Evolutionary conservation across 2,888 invertebrate species (phyloP), one percentile per base, ranked within the genome.

Genomic region (Leucoma salicis): DNA sequence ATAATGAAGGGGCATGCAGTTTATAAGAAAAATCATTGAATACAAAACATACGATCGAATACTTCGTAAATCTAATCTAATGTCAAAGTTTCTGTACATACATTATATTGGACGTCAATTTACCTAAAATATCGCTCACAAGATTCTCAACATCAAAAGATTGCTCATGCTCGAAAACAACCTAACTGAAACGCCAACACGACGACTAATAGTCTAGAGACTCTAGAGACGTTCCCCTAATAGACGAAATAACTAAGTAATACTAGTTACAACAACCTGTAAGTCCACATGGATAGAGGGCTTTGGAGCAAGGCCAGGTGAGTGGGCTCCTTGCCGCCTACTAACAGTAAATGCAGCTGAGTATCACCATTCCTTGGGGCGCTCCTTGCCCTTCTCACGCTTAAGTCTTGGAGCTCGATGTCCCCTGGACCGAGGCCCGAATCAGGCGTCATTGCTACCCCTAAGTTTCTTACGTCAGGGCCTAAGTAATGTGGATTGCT

Each of bases 311-410:
- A 91, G 11, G 95, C 95, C 2, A 94, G 92, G 60, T 95, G 94
- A 10, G 94, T 94, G 35, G 94, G 93, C 74, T 96, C 96, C 62
- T 93, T 93, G 0, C 96, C 96, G 0, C 96, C 96, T 46, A 95
- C 91, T 42, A 96, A 59, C 61, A 87, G 57, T 53, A 85, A 34
- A 42, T 72, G 75, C 49, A 85, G 65, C 49, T 66, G 70, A 1
- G 63, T 39, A 5, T 45, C 55, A 14, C 46, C 13, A 88, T 88
- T 10, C 91, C 53, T 39, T 12, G 49, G 52, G 16, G 66, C 15
- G 48, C 78, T 66, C 40, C 78, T 58, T 66, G 53, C 69, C 61
- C 48, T 69, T 71, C 42, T 35, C 58, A 53, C 51, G 39, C 73
- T 51, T 57, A 89, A 31, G 2, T 85, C 85, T 37, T 74, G 80